Evolutionary conservation across 1,140 invertebrate genomes (phyloP).

Genomic region (Drosophila micromelanica): DNA sequence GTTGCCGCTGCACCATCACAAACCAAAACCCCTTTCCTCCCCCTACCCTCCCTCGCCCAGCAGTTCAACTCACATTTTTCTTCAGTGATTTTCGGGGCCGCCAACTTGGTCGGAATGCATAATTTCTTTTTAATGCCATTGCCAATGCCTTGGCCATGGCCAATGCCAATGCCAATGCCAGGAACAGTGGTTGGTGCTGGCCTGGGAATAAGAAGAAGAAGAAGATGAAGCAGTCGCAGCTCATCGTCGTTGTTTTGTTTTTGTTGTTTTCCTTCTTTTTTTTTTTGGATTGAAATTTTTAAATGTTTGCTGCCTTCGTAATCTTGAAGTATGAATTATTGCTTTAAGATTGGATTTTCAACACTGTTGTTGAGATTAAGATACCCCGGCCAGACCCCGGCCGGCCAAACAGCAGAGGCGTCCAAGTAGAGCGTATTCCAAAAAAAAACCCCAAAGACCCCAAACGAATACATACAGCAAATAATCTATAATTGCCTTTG

Average conservation of each 20-base stretch:
- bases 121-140: conserved; percentile 83
- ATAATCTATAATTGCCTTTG: conserved; percentile 76
- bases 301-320: conserved; percentile 82
- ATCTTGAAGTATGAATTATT: conserved; percentile 84
- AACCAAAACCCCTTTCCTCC: too few relatives aligned
- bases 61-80: conserved; percentile 65
- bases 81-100: conserved; percentile 79
- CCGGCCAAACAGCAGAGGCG: background rate
- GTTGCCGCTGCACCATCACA: conserved; percentile 5
- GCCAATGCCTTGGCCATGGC: conserved; percentile 31
- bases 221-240: background rate
- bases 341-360: conserved; percentile 84
- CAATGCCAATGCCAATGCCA: background rate
- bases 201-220: conserved; percentile 10
- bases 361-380: conserved; percentile 83
- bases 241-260: conserved; percentile 4
- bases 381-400: conserved; percentile 49
- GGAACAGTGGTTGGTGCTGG: background rate
- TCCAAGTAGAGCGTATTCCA: conserved; percentile 3
- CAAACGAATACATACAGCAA: conserved; percentile 15
- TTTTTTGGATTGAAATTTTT: conserved; percentile 67
- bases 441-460: too few relatives aligned
- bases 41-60: too few relatives aligned
- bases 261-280: too few relatives aligned
- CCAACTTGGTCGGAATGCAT: conserved; percentile 82